phyloP scores from a whole-genome alignment of 2,888 invertebrate species.

The Alentia gelatinosa region DNA sequence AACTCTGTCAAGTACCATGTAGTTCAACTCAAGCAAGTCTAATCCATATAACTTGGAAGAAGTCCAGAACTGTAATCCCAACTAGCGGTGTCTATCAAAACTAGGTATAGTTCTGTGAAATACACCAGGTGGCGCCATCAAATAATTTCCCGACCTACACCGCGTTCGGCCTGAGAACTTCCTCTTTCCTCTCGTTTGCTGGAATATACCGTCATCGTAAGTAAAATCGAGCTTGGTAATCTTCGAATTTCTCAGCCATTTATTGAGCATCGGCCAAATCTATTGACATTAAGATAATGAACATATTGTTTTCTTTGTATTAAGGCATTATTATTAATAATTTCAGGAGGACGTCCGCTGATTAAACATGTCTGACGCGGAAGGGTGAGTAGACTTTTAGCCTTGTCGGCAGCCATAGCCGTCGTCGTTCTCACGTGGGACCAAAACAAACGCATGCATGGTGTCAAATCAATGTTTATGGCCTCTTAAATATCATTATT shows the following conservation, averaged over 20 bases:
- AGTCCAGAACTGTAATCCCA: too few species aligned
- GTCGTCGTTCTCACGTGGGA: background rate
- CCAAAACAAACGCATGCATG: background rate
- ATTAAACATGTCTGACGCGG: slow-evolving; percentile 62
- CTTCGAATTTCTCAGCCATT: background rate
- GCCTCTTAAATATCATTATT: too few species aligned
- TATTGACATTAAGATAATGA: background rate
- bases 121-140: slow-evolving; percentile 3
- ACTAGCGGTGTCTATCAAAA: too few species aligned
- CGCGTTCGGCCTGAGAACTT: background rate
- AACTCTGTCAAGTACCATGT: too few species aligned
- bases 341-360: slow-evolving; percentile 63
- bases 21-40: too few species aligned
- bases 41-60: too few species aligned
- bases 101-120: too few species aligned
- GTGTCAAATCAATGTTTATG: background rate
- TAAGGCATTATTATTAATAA: background rate
- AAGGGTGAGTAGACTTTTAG: slow-evolving; percentile 58
- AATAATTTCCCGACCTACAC: background rate
- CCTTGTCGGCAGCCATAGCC: background rate
- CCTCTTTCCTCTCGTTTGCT: slow-evolving; percentile 45
- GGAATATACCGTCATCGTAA: slow-evolving; percentile 48
- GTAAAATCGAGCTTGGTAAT: background rate
- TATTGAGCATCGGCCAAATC: background rate
- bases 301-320: background rate